phyloP scores from a whole-genome alignment of 2,888 invertebrate genomes.

The Zaprionus lineosus region DNA sequence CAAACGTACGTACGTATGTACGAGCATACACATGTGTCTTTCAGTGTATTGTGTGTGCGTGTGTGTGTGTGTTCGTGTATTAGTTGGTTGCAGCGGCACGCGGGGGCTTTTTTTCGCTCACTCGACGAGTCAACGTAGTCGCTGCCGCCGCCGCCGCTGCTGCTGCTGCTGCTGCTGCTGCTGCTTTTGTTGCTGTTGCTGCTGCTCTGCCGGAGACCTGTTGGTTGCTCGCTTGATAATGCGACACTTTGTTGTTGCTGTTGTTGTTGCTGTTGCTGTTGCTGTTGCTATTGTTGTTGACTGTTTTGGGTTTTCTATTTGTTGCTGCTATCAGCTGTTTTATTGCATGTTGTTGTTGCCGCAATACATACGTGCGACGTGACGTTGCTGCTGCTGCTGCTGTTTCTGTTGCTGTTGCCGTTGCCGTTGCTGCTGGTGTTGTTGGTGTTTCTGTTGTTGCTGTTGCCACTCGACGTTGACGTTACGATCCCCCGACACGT shows the following conservation, averaged over 20 bases:
- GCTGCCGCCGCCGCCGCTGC: constrained; percentile 22
- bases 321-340: constrained; percentile 75
- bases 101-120: constrained; percentile 68
- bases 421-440: constrained; percentile 32
- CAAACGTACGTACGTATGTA: constrained; percentile 15
- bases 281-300: constrained; percentile 23
- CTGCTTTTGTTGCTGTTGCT: constrained; percentile 22
- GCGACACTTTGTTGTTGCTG: constrained; percentile 63
- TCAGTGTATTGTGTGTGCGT: too few relatives aligned
- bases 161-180: constrained; percentile 35
- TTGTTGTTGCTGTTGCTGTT: constrained; percentile 27
- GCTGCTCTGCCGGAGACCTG: constrained; percentile 63
- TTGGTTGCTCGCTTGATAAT: constrained; percentile 77
- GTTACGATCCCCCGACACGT: constrained; percentile 64
- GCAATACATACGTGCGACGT: constrained; percentile 66
- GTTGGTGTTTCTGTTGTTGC: constrained; percentile 40
- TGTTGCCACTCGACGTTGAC: constrained; percentile 56
- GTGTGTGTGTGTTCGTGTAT: constrained; percentile 13
- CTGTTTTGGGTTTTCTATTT: constrained; percentile 66
- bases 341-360: constrained; percentile 69
- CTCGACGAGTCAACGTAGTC: constrained; percentile 42
- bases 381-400: constrained; percentile 43
- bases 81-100: constrained; percentile 71
- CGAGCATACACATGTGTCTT: too few relatives aligned
- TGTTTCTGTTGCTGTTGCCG: constrained; percentile 32